Evolutionary conservation across 2,797 vertebrate species (phyloP), one percentile per base, ranked within the genome.

Genomic region (Schizopygopsis malacanthus): DNA sequence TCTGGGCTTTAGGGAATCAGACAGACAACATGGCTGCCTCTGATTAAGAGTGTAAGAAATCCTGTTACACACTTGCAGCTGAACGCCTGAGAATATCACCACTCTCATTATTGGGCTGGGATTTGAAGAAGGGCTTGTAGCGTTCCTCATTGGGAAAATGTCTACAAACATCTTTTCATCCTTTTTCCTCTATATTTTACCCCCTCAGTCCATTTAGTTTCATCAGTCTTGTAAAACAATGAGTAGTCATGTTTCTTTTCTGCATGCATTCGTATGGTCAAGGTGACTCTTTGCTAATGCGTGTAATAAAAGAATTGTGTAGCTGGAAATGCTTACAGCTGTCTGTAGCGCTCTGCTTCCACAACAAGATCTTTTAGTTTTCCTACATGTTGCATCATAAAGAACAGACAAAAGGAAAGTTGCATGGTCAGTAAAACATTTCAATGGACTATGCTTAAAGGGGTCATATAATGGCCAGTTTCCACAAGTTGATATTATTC

Each of bases 11-110:
- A 56, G 92, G 93, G 93, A 94, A 93, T 93, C 91, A 90, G 89
- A 90, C 87, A 93, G 92, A 93, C 91, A 93, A 95, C 93, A 93
- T 89, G 93, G 93, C 90, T 89, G 79, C 91, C 91, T 93, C 93
- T 91, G 90, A 95, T 96, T 95, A 95, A 93, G 93, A 94, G 93
- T 93, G 94, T 93, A 93, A 88, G 91, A 94, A 95, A 95, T 95
- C 94, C 95, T 94, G 95, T 95, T 95, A 95, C 92, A 92, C 93
- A 94, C 93, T 94, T 92, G 88, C 85, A 92, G 92, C 90, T 88
- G 92, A 94, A 94, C 92, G 91, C 91, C 91, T 89, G 83, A 91
- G 92, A 94, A 92, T 91, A 89, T 91, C 93, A 92, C 90, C 86
- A 84, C 91, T 90, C 92, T 92, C 88, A 89, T 93, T 93, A 92